Conservation (phyloP, 1,140 invertebrate species). For the Drosophila carrolli region DNA sequence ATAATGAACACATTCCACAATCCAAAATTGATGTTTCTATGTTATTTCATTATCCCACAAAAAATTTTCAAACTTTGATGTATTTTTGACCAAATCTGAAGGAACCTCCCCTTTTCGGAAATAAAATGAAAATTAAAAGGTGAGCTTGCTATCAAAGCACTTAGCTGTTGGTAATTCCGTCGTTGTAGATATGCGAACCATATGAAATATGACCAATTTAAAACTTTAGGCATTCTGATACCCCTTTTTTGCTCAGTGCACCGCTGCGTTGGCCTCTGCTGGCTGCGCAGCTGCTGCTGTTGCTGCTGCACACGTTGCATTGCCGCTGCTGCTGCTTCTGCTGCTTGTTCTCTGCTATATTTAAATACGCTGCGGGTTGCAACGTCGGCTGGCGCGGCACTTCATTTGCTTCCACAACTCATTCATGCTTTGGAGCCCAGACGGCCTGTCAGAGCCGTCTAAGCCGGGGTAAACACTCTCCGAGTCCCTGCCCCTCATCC, state of each 20-base stretch:
- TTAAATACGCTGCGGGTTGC: constrained; percentile 80
- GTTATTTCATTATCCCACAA: too few relatives aligned
- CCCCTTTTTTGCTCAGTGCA: neutral
- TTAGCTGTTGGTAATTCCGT: too few relatives aligned
- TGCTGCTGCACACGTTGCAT: constrained; percentile 72
- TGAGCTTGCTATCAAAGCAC: too few relatives aligned
- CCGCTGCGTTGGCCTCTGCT: constrained; percentile 35
- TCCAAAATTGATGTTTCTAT: too few relatives aligned
- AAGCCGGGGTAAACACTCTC: constrained; percentile 78
- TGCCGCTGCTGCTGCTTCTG: constrained; percentile 19
- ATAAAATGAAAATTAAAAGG: too few relatives aligned
- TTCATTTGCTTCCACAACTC: constrained; percentile 84
- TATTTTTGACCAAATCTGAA: too few relatives aligned
- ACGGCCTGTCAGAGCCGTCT: constrained; percentile 61
- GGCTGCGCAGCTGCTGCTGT: constrained; percentile 21
- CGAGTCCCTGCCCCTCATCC: constrained; percentile 4
- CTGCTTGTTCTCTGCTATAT: constrained; percentile 60
- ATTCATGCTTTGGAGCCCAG: constrained; percentile 77
- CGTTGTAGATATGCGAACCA: too few relatives aligned
- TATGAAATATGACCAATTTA: too few relatives aligned
- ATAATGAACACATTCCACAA: too few relatives aligned
- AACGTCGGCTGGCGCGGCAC: constrained; percentile 67
- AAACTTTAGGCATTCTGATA: too few relatives aligned
- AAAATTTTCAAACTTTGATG: too few relatives aligned
- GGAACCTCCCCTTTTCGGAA: too few relatives aligned